These are phyloP conservation scores for Belgica antarctica DNA, from an alignment of 2,888 invertebrate genomes.

Conservation along the genomic window DNA sequence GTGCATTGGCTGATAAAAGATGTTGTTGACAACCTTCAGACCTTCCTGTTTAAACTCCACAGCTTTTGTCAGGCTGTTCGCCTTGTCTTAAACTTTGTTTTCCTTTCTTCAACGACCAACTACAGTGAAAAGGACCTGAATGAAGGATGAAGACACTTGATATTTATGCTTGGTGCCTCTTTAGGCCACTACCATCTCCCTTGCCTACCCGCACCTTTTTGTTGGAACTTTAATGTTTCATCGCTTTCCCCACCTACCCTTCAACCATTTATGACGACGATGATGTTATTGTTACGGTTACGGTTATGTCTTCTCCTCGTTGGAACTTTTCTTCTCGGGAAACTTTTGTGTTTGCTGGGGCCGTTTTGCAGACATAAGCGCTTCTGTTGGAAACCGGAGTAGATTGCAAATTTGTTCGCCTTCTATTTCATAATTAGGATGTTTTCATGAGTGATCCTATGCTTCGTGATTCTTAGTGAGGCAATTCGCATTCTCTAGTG, in stretches of 20 bases:
- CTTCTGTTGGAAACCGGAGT: background rate
- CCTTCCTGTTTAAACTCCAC: too few relatives aligned
- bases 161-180: conserved; percentile 9
- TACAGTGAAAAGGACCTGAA: too few relatives aligned
- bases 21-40: too few relatives aligned
- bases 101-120: too few relatives aligned
- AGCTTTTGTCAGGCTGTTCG: too few relatives aligned
- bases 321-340: background rate
- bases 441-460: background rate
- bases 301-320: conserved; percentile 38
- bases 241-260: conserved; percentile 21
- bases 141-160: too few relatives aligned
- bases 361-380: background rate
- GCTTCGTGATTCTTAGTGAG: too few relatives aligned
- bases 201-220: background rate
- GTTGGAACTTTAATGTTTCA: conserved; percentile 4
- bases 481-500: background rate
- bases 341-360: background rate
- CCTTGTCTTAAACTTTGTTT: too few relatives aligned
- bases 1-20: too few relatives aligned
- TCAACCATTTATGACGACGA: conserved; percentile 31
- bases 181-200: background rate
- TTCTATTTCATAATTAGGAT: conserved; percentile 8
- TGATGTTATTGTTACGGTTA: conserved; percentile 40
- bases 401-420: conserved; percentile 12